phyloP scores from a whole-genome alignment of 2,797 vertebrate genomes.

The Takifugu rubripes region DNA sequence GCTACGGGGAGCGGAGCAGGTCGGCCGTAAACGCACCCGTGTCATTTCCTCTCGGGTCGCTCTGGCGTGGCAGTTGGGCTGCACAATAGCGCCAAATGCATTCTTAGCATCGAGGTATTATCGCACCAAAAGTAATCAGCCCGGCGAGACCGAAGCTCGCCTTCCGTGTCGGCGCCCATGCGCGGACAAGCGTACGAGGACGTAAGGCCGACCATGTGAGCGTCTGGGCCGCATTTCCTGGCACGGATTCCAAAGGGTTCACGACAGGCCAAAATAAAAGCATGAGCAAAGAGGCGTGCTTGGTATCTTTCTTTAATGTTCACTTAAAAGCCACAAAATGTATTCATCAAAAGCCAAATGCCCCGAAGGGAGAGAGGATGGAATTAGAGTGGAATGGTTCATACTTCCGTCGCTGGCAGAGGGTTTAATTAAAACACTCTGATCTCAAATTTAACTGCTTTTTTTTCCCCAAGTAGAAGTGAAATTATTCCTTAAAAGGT shows the following conservation, averaged over 20 bases:
- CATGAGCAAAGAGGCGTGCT: conserved; percentile 10
- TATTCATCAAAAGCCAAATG: conserved; percentile 9
- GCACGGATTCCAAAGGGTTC: conserved; percentile 19
- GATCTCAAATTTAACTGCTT: no score
- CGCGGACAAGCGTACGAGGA: conserved; percentile 2
- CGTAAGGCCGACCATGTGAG: background rate
- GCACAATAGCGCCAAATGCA: conserved; percentile 58
- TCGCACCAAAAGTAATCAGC: background rate
- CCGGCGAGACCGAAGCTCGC: conserved; percentile 6
- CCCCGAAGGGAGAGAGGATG: conserved; percentile 23
- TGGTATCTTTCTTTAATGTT: conserved; percentile 7
- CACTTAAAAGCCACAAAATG: conserved; percentile 19
- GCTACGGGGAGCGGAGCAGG: conserved; percentile 41
- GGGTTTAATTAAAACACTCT: conserved; percentile 35
- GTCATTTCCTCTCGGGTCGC: conserved; percentile 74
- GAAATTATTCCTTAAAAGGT: no score
- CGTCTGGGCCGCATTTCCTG: conserved; percentile 7
- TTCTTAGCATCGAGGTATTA: conserved; percentile 25
- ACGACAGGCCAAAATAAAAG: conserved; percentile 4
- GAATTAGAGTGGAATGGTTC: conserved; percentile 21
- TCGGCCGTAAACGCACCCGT: conserved; percentile 71
- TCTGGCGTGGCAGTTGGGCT: conserved; percentile 53
- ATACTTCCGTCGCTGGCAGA: conserved; percentile 1
- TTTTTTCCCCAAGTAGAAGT: no score
- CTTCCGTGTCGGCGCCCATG: conserved; percentile 8